A percentile compares a stretch with the other conserved stretches of the same genome.
These are phyloP conservation scores for Calliopum simillimum DNA, from an alignment of 2,888 invertebrate species.

Conservation along the genomic window DNA sequence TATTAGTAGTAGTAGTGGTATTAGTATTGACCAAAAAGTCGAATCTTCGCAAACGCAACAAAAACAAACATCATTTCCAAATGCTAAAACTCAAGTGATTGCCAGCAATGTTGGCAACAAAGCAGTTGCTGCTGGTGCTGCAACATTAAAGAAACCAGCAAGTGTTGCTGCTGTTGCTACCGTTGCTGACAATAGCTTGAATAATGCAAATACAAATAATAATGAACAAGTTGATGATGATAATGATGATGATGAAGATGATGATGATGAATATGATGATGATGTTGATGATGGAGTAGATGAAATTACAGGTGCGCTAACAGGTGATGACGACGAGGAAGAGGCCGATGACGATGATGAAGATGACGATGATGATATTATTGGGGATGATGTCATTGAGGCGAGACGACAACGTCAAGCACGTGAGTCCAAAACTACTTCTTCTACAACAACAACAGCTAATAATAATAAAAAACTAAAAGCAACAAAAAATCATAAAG, in stretches of 20 bases:
- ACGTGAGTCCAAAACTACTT: slow-evolving; percentile 87
- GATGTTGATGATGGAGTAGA: slow-evolving; percentile 71
- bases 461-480: slow-evolving; percentile 55
- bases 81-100: slow-evolving; percentile 42
- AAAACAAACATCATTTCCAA: slow-evolving; percentile 47
- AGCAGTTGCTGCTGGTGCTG: slow-evolving; percentile 19
- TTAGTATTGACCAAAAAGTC: slow-evolving; percentile 33
- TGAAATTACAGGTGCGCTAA: slow-evolving; percentile 75
- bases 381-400: slow-evolving; percentile 73
- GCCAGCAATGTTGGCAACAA: slow-evolving; percentile 58
- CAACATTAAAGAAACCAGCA: not conserved
- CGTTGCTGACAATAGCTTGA: slow-evolving; percentile 46
- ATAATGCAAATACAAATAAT: slow-evolving; percentile 49
- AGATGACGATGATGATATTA: slow-evolving; percentile 75
- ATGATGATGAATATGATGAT: slow-evolving; percentile 69
- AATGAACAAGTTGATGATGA: slow-evolving; percentile 69
- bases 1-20: slow-evolving; percentile 49
- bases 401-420: slow-evolving; percentile 72
- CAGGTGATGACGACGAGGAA: slow-evolving; percentile 76
- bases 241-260: slow-evolving; percentile 76
- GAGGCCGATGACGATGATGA: slow-evolving; percentile 74
- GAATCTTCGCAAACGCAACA: slow-evolving; percentile 45
- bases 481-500: slow-evolving; percentile 50
- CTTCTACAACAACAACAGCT: slow-evolving; percentile 46
- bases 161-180: slow-evolving; percentile 40